Base-by-base conservation (phyloP, 2,113 vertebrate species). In the Agelaius tricolor region DNA sequence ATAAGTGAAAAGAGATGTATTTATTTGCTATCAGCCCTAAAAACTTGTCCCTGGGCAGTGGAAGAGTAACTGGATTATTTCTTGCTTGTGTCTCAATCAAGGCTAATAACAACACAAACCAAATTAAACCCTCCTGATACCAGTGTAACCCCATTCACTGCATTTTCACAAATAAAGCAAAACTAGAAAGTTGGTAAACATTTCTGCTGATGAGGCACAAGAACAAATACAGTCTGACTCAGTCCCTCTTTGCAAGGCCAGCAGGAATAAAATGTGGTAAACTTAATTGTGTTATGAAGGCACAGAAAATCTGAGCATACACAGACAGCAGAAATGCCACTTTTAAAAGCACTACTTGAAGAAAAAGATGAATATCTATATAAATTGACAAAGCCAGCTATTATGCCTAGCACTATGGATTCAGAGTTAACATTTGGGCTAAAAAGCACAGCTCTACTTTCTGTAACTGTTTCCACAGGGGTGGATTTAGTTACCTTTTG, bases 151-250 rank as follows among this genome's bases (percentile, higher is more conserved):
- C 75, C 35, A 52, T 46, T 31, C 73, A 72, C 6, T 9, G 1
- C 2, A 3, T 87, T 94, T 89, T 78, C 69, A 91, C 61, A 84
- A 87, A 89, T 39, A 75, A 87, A 92, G 79, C 49, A 47, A 52
- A 90, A 68, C 52, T 37, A 67, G 26, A 49, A 95, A 94, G 76
- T 72, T 91, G 39, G 88, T 92, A 92, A 90, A 95, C 74, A 81
- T 84, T 94, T 89, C 87, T 94, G 95, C 95, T 94, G 94, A 95
- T 49, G 37, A 92, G 51, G 89, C 89, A 91, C 44, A 87, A 82
- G 80, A 94, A 89, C 68, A 90, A 94, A 81, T 18, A 69, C 12
- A 78, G 39, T 20, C 82, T 82, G 76, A 91, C 73, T 97, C 95
- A 94, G 89, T n/a, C 80, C 62, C 77, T 72, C 86, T 92, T 93